A percentile compares a stretch with the other conserved stretches of the same genome.
Conservation (phyloP, 2,888 invertebrate genomes). For the Plebejus anna region DNA sequence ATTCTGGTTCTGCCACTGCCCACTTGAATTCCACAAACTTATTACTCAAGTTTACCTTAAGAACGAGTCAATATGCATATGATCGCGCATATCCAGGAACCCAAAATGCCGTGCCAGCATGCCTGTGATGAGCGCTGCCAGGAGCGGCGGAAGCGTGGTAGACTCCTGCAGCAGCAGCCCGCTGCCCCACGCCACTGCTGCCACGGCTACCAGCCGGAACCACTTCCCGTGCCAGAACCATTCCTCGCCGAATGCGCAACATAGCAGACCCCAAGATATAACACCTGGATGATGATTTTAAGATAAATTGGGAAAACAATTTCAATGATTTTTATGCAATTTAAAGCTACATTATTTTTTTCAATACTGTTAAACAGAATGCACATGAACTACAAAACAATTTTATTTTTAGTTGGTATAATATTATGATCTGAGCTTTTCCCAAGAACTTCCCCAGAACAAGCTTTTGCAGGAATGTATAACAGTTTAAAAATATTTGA, state of each 20-base stretch:
- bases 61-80: slow-evolving; percentile 57
- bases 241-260: slow-evolving; percentile 55
- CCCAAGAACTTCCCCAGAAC: no score
- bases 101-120: slow-evolving; percentile 60
- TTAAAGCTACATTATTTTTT: no score
- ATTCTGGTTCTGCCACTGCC: no score
- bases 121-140: slow-evolving; percentile 63
- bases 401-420: no score
- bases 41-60: slow-evolving; percentile 51
- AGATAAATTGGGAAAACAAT: background rate
- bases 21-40: no score
- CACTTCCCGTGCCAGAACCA: slow-evolving; percentile 63
- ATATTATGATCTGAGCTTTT: no score
- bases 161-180: slow-evolving; percentile 52
- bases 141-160: slow-evolving; percentile 59
- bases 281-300: slow-evolving; percentile 46
- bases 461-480: no score
- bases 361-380: no score
- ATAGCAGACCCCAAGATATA: slow-evolving; percentile 58
- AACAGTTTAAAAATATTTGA: no score
- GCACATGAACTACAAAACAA: no score
- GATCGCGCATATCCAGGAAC: slow-evolving; percentile 62
- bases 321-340: no score
- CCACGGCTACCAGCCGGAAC: slow-evolving; percentile 55
- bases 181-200: slow-evolving; percentile 55